These are phyloP conservation scores for Pinna nobilis DNA, from an alignment of 1,140 invertebrate species.

Conservation along the genomic window DNA sequence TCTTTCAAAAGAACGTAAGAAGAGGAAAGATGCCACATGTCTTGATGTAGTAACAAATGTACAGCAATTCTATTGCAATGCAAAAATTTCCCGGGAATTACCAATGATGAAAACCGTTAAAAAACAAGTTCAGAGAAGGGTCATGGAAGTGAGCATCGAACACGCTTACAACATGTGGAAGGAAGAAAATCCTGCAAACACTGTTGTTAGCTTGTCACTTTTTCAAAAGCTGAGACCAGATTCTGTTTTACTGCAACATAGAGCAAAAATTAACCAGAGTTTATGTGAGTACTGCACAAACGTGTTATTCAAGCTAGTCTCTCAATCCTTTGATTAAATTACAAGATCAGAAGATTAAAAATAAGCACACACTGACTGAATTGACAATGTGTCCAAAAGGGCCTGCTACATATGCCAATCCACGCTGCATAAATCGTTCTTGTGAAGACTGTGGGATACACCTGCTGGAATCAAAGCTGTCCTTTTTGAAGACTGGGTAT, in stretches of 20 bases:
- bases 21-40: too few relatives aligned
- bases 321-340: not conserved
- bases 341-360: not conserved
- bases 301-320: constrained; percentile 1
- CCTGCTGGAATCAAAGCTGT: too few relatives aligned
- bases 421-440: not conserved
- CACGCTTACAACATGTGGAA: too few relatives aligned
- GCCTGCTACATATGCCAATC: not conserved
- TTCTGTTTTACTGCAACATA: not conserved
- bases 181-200: too few relatives aligned
- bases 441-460: constrained; percentile 6
- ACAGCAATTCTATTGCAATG: too few relatives aligned
- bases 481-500: not conserved
- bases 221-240: not conserved
- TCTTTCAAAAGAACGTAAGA: too few relatives aligned
- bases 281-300: constrained; percentile 10
- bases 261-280: not conserved
- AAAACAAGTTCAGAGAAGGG: too few relatives aligned
- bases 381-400: constrained; percentile 12
- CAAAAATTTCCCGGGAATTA: too few relatives aligned
- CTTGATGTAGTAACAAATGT: too few relatives aligned
- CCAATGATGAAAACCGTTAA: too few relatives aligned
- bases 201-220: too few relatives aligned
- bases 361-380: not conserved
- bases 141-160: too few relatives aligned